A percentile compares a stretch with the other conserved stretches of the same genome.
These are phyloP conservation scores for Papilio elwesi DNA, from an alignment of 2,888 invertebrate species.

Conservation along the genomic window DNA sequence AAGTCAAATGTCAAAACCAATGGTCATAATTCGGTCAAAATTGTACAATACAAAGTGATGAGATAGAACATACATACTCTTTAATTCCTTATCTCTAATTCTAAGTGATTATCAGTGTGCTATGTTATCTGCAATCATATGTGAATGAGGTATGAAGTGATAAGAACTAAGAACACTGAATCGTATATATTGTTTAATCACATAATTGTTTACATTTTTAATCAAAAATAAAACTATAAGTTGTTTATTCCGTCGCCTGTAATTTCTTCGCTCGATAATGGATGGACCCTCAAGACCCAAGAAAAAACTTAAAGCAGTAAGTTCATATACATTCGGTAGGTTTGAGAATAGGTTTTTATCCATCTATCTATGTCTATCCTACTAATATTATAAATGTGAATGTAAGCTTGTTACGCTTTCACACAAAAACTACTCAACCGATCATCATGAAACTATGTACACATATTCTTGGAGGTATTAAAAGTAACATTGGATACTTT, in stretches of 20 bases:
- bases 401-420: no score
- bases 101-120: background rate
- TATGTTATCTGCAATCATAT: slow-evolving; percentile 3
- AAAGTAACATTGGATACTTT: no score
- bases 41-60: slow-evolving; percentile 7
- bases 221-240: slow-evolving; percentile 9
- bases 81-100: slow-evolving; percentile 1
- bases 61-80: background rate
- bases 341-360: no score
- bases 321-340: slow-evolving; percentile 47
- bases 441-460: no score
- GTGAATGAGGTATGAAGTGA: slow-evolving; percentile 1
- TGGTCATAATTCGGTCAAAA: background rate
- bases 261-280: slow-evolving; percentile 50
- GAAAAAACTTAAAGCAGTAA: slow-evolving; percentile 79
- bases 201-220: slow-evolving; percentile 1
- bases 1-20: slow-evolving; percentile 11
- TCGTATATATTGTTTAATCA: background rate
- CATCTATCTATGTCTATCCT: no score
- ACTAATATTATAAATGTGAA: no score
- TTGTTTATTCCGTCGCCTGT: background rate
- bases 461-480: no score
- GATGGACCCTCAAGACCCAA: slow-evolving; percentile 75
- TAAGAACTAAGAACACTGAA: background rate
- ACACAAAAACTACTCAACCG: no score